These are phyloP conservation scores for Melanaphis sacchari DNA, from an alignment of 1,140 invertebrate genomes.

Conservation along the genomic window DNA sequence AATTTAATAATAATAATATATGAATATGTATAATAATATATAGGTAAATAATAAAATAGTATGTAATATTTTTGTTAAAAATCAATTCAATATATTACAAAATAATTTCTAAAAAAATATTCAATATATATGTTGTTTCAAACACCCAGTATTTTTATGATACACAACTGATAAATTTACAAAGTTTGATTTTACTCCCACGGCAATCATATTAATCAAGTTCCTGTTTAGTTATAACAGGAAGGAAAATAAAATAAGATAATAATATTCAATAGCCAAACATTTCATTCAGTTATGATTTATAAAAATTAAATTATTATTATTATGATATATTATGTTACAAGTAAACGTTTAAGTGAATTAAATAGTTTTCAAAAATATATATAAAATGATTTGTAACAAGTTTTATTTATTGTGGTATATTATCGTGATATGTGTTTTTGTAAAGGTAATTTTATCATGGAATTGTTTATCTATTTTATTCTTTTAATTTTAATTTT, in stretches of 20 bases:
- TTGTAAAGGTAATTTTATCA: background rate
- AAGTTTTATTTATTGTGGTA: slow-evolving; percentile 31
- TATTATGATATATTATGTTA: background rate
- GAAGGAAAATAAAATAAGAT: slow-evolving; percentile 51
- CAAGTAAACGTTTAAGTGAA: background rate
- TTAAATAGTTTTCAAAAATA: background rate
- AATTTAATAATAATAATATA: background rate
- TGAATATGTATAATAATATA: background rate
- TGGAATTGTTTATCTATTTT: background rate
- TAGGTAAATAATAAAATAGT: background rate
- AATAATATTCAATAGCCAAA: background rate
- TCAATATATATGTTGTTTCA: background rate
- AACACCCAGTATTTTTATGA: background rate
- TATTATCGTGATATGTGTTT: background rate
- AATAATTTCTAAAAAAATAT: background rate
- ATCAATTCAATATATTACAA: background rate
- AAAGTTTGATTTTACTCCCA: slow-evolving; percentile 28
- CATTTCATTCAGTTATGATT: background rate
- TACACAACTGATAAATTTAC: slow-evolving; percentile 30
- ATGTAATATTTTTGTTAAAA: background rate
- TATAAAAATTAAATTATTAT: background rate
- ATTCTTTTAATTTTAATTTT: background rate
- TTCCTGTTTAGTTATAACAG: slow-evolving; percentile 49
- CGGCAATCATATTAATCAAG: slow-evolving; percentile 25
- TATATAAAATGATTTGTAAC: slow-evolving; percentile 20